Percentiles rank a stretch among this genome's conserved stretches.
phyloP scores from a whole-genome alignment of 1,140 invertebrate species.

The Lepidurus apus region DNA sequence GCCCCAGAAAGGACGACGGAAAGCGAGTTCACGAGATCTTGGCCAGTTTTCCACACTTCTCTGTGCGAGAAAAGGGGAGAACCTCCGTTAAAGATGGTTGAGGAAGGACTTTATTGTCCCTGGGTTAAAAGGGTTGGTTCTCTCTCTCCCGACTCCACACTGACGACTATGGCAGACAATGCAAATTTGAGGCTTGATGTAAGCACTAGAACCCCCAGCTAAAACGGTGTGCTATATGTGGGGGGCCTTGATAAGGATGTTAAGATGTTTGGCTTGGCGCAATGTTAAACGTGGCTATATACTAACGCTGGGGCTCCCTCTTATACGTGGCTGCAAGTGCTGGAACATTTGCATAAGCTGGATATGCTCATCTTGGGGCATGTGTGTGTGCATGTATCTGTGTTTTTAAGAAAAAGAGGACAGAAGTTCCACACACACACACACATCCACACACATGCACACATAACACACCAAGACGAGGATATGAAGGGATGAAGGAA shows the following conservation, averaged over 20 bases:
- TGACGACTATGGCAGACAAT: slow-evolving; percentile 9
- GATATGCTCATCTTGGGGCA: neutral
- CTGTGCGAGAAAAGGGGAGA: neutral
- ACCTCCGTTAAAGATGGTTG: neutral
- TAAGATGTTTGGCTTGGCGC: slow-evolving; percentile 18
- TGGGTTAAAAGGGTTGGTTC: neutral
- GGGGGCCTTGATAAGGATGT: slow-evolving; percentile 13
- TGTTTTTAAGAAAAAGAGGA: neutral
- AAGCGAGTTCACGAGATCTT: neutral
- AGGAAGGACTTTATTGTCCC: neutral
- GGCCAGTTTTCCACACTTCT: neutral
- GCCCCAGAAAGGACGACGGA: neutral
- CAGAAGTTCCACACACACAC: neutral
- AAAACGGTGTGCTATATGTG: slow-evolving; percentile 2
- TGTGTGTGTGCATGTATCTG: neutral
- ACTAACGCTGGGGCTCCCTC: neutral
- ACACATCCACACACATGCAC: neutral
- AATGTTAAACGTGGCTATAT: neutral
- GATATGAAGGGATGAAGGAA: neutral
- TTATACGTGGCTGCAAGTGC: neutral
- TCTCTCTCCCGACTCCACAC: neutral
- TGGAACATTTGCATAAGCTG: slow-evolving; percentile 21
- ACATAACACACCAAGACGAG: neutral
- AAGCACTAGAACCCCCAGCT: slow-evolving; percentile 1
- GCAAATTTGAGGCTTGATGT: slow-evolving; percentile 19